Evolutionary conservation across 2,113 vertebrate genomes (phyloP), one percentile per base, ranked within the genome.

Genomic region (Crypturellus undulatus): DNA sequence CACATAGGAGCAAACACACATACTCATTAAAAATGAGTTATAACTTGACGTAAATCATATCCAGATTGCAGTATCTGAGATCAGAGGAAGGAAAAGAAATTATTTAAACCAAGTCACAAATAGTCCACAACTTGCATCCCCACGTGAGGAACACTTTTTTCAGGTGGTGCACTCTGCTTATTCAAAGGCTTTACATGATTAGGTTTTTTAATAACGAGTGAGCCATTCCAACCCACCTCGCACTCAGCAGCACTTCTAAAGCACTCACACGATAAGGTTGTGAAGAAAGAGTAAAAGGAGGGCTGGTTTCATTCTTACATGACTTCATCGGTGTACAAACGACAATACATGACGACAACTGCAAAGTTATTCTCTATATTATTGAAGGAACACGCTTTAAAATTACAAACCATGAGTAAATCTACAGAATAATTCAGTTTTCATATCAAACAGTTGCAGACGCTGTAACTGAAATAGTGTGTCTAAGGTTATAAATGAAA

Each of bases 401-500:
- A 98, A 98, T 97, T 97, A 97, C 98, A 98, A 98, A 96, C 95
- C 97, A 98, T 93, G 97, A 98, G 98, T 96, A 98, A 98, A 98
- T 97, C 98, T 97, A 97, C 94, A 98, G 97, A 98, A 98, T 98
- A 98, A 99, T 98, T 97, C 97, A 93, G 98, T 98, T 99, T 98
- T 99, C 98, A 98, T 98, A 98, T 99, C 98, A 98, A 99, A 98
- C 98, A 98, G 98, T 98, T 98, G 97, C 98, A 99, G 98, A 98
- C 96, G 97, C 97, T 98, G 98, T 99, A 99, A 99, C 97, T 98
- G 98, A 98, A 99, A 98, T 98, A 98, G 98, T 97, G 96, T 99
- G 98, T 98, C 98, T 98, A 97, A 98, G 97, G 98, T 99, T 99
- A 99, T 98, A 99, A 99, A 99, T 99, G 98, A 99, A 99, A 99